Base-by-base conservation (phyloP, 2,113 vertebrate genomes). In the Atractosteus spatula region DNA sequence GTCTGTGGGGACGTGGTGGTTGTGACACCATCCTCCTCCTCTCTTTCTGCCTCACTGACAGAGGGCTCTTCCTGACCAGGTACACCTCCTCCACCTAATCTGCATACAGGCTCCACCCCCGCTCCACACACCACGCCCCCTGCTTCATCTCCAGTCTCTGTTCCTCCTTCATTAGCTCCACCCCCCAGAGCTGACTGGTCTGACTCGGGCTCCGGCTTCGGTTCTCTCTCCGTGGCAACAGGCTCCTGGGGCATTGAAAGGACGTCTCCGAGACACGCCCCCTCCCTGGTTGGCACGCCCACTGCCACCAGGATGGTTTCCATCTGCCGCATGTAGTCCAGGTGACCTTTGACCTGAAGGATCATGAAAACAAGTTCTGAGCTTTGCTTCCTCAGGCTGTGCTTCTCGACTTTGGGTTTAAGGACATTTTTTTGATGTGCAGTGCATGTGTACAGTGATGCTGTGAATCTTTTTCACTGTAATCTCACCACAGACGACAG, bases 271-370 rank as follows among this genome's bases (percentile, higher is more conserved):
- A 84, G 80, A 42, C 91, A 86, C 59, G 83, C 91, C 56, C 92
- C 87, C 14, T 92, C 92, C 80, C 91, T 96, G 76, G 94, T 98
- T 68, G 81, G 93, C 71, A 98, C 70, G 55, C 97, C 95, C 57
- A 97, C 93, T 0, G 95, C 91, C 78, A 93, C 94, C 12, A 99
- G 89, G 84, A 99, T 96, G 0, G 84, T 86, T 68, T 97, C 94
- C 97, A 99, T 98, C 81, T 98, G 93, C 85, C 90, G 96, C 95
- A 97, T 97, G 55, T 99, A 99, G 87, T 99, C 97, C 87, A 99
- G 80, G 84, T 99, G 97, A 66, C 97, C 96, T 0, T 91, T 97
- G 0, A 98, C 96, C 97, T 99, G 86, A 51, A 77, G 73, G 64
- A 29, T 55, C 72, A 74, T 14, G 59, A n/a, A 0, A 45, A 51